Conservation (phyloP, 2,113 vertebrate genomes). For the Tinamus guttatus region DNA sequence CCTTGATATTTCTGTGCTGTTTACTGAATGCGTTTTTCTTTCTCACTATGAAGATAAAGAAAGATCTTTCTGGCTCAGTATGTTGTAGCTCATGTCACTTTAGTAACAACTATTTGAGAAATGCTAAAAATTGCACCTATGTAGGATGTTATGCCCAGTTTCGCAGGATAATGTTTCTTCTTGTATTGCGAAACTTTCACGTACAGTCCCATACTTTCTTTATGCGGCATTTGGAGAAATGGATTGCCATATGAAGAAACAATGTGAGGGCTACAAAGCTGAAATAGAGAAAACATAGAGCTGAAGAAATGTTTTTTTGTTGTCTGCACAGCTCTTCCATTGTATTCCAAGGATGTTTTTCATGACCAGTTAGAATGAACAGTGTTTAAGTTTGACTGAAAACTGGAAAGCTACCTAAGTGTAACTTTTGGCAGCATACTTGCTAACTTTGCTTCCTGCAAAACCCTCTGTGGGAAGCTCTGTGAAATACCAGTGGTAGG, state of each 20-base stretch:
- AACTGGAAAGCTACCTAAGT: background rate
- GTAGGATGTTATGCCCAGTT: background rate
- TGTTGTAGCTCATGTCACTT: background rate
- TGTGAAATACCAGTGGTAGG: background rate
- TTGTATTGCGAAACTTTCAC: background rate
- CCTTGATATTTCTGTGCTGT: background rate
- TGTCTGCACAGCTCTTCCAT: background rate
- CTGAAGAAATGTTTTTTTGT: background rate
- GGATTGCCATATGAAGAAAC: background rate
- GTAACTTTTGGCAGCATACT: background rate
- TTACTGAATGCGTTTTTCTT: background rate
- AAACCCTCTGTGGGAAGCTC: background rate
- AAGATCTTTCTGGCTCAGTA: background rate
- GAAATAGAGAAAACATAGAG: background rate
- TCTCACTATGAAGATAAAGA: background rate
- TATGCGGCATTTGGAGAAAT: background rate
- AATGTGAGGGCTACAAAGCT: background rate
- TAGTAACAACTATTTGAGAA: background rate
- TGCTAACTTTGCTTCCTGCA: background rate
- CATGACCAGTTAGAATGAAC: background rate
- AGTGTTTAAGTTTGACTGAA: background rate
- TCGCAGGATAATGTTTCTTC: background rate
- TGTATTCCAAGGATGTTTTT: background rate
- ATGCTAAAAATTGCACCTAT: background rate
- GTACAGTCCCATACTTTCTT: accelerated